These are phyloP conservation scores for Noctua janthe DNA, from an alignment of 2,888 invertebrate species.

Conservation along the genomic window DNA sequence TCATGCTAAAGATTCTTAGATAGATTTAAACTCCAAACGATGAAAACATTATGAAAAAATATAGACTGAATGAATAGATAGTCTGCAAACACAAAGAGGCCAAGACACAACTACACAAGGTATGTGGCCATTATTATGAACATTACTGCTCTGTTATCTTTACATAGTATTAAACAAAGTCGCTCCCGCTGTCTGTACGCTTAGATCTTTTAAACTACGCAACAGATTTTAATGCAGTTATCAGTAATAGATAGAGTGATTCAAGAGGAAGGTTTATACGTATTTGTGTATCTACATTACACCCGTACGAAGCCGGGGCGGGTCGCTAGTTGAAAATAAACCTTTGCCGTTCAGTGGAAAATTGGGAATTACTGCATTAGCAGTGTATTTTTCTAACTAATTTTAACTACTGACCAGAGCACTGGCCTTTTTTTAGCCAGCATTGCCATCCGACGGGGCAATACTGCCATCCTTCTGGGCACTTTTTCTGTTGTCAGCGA, in stretches of 20 bases:
- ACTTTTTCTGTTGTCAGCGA: too few relatives aligned
- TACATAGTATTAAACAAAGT: too few relatives aligned
- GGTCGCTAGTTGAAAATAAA: neutral
- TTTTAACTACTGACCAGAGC: too few relatives aligned
- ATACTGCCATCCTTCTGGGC: neutral
- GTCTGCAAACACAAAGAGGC: neutral
- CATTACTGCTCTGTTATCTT: neutral
- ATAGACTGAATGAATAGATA: neutral
- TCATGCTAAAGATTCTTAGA: neutral
- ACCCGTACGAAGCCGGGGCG: too few relatives aligned
- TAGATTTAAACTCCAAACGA: neutral
- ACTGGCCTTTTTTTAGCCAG: neutral
- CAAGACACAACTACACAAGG: too few relatives aligned
- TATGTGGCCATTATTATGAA: neutral
- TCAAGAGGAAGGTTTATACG: too few relatives aligned
- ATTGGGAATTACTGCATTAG: neutral
- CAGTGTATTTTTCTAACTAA: neutral
- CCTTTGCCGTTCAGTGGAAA: neutral
- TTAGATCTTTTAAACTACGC: too few relatives aligned
- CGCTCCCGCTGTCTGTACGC: too few relatives aligned
- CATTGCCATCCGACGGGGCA: neutral
- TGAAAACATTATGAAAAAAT: neutral
- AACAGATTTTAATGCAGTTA: too few relatives aligned
- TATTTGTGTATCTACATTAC: too few relatives aligned
- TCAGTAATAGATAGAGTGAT: too few relatives aligned